phyloP scores from a whole-genome alignment of 2,113 vertebrate genomes.

The Eclectus roratus region DNA sequence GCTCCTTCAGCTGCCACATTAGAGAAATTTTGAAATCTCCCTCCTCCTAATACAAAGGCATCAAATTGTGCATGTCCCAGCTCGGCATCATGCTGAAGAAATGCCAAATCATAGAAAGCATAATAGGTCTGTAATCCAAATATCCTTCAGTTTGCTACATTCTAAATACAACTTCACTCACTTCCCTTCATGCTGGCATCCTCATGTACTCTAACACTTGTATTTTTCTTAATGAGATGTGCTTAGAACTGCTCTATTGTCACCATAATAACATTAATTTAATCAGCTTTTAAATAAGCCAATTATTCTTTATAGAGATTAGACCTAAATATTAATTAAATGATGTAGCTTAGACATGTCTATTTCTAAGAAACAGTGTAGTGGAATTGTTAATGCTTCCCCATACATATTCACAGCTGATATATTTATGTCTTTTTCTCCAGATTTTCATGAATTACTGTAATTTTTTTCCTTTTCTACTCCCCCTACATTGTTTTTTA shows the following conservation, averaged over 20 bases:
- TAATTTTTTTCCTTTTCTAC: not conserved
- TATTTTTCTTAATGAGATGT: constrained; percentile 42
- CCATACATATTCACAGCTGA: not conserved
- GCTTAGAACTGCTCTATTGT: constrained; percentile 72
- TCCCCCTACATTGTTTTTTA: not conserved
- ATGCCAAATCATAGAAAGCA: not conserved
- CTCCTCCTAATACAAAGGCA: not conserved
- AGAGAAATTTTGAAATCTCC: not conserved
- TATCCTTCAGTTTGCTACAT: not conserved
- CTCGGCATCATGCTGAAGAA: not conserved
- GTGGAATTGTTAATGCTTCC: not conserved
- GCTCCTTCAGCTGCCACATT: not conserved
- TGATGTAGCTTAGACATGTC: constrained; percentile 15
- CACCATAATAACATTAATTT: constrained; percentile 71
- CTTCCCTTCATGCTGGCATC: not conserved
- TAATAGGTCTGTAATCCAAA: not conserved
- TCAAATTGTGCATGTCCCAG: fast-evolving
- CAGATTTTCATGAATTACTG: not conserved
- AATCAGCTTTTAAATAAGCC: constrained; percentile 76
- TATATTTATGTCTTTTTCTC: not conserved
- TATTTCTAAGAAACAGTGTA: not conserved
- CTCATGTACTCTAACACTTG: not conserved
- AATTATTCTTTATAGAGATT: constrained; percentile 78
- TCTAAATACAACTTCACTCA: not conserved
- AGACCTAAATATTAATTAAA: constrained; percentile 73